Percentiles rank a stretch among this genome's conserved stretches.
These are phyloP conservation scores for Caenorhabditis sp. DNA, from an alignment of 2,888 invertebrate genomes.

Conservation along the genomic window DNA sequence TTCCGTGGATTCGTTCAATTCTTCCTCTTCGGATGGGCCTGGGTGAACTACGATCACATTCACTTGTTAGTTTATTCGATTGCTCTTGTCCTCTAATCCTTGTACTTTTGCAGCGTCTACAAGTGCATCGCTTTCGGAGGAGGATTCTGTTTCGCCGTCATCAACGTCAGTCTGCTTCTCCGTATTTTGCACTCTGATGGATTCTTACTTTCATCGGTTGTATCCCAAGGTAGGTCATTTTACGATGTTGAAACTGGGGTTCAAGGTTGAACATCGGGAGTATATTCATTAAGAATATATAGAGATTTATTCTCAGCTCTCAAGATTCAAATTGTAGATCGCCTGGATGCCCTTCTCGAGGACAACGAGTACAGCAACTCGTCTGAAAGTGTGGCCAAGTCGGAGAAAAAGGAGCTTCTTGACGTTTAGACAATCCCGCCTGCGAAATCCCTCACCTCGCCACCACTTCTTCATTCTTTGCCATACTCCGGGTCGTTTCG, in stretches of 20 bases:
- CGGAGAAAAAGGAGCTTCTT: conserved; percentile 68
- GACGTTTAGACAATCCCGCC: conserved; percentile 59
- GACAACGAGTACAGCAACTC: conserved; percentile 73
- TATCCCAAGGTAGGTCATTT: conserved; percentile 60
- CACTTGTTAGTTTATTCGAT: conserved; percentile 63
- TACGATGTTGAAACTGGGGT: neutral
- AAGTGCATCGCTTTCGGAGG: conserved; percentile 69
- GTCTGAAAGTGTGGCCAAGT: conserved; percentile 63
- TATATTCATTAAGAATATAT: neutral
- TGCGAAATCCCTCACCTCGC: neutral
- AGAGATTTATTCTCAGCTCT: conserved; percentile 11
- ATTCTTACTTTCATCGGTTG: conserved; percentile 66
- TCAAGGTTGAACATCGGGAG: no score
- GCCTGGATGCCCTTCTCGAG: conserved; percentile 72
- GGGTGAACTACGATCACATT: conserved; percentile 70
- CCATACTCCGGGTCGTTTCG: conserved; percentile 37
- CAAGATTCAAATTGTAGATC: conserved; percentile 57
- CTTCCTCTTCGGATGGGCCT: conserved; percentile 71
- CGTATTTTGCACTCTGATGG: conserved; percentile 73
- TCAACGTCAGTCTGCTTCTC: conserved; percentile 70
- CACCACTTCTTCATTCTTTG: conserved; percentile 20
- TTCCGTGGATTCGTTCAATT: conserved; percentile 73
- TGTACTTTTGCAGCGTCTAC: conserved; percentile 61
- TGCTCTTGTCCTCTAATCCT: neutral
- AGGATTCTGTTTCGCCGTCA: conserved; percentile 66